These are phyloP conservation scores for Elmis aenea DNA, from an alignment of 2,888 invertebrate species.

Conservation along the genomic window DNA sequence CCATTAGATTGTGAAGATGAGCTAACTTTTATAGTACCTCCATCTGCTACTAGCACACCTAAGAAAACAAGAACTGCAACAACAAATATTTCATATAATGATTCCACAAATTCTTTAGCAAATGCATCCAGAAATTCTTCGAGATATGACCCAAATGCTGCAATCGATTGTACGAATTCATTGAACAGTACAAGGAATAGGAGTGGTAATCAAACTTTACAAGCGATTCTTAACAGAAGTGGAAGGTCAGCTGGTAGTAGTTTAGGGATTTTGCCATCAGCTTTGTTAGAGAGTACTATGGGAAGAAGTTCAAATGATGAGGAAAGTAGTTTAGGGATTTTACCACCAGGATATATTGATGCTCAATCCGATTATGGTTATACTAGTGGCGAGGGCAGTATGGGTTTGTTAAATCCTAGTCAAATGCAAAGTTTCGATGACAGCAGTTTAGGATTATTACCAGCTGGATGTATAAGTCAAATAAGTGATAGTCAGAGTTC, in stretches of 20 bases:
- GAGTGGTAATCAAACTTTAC: too few species aligned
- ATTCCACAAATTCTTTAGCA: too few species aligned
- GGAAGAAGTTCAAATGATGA: background rate
- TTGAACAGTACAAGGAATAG: too few species aligned
- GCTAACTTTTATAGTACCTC: constrained; percentile 27
- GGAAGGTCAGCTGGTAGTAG: background rate
- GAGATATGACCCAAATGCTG: too few species aligned
- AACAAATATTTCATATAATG: too few species aligned
- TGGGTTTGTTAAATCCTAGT: background rate
- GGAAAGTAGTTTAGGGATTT: constrained; percentile 1
- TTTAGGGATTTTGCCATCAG: constrained; percentile 1
- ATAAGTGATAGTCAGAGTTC: background rate
- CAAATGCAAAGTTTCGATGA: background rate
- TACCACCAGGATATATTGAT: too few species aligned
- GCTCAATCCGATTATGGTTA: background rate
- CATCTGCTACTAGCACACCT: too few species aligned
- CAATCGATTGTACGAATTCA: too few species aligned
- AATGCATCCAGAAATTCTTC: too few species aligned
- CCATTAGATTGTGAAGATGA: constrained; percentile 24
- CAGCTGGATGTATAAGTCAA: background rate
- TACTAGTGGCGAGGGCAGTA: background rate
- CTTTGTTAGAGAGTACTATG: background rate
- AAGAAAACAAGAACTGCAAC: too few species aligned
- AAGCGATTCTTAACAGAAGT: too few species aligned
- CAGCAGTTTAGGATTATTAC: constrained; percentile 1